Percentiles rank a stretch among this genome's conserved stretches.
Conservation (phyloP, 2,888 invertebrate genomes). For the Furcula furcula region DNA sequence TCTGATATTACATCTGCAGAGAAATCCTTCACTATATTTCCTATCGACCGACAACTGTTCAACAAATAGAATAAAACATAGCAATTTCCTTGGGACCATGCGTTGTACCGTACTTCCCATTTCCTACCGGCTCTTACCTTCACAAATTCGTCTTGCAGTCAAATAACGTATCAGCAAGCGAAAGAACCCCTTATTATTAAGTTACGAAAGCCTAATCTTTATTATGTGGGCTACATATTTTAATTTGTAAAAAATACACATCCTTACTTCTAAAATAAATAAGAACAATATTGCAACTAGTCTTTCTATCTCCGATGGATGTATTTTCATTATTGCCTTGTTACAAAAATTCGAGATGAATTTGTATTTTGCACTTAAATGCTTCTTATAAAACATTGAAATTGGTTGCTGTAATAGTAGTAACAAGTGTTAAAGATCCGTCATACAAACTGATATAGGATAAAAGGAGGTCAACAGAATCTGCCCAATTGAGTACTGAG, state of each 20-base stretch:
- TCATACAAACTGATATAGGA: no score
- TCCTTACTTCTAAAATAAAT: constrained; percentile 51
- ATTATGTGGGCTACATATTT: constrained; percentile 9
- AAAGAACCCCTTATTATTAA: constrained; percentile 21
- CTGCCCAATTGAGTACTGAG: no score
- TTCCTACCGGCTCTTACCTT: constrained; percentile 43
- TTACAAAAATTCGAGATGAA: constrained; percentile 22
- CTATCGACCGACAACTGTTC: constrained; percentile 52
- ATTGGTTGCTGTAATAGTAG: no score
- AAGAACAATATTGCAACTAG: constrained; percentile 53
- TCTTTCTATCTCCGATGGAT: constrained; percentile 30
- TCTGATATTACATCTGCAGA: constrained; percentile 31
- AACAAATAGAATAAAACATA: constrained; percentile 61
- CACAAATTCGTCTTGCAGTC: constrained; percentile 25
- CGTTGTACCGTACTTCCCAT: constrained; percentile 45
- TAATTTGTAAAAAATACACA: constrained; percentile 30
- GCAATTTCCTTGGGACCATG: constrained; percentile 59
- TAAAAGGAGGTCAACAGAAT: no score
- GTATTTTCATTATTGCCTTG: constrained; percentile 42
- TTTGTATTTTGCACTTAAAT: constrained; percentile 11
- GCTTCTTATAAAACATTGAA: no score
- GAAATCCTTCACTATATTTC: constrained; percentile 46
- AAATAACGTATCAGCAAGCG: constrained; percentile 5
- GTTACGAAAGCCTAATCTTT: constrained; percentile 5
- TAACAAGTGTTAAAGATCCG: no score